phyloP scores from a whole-genome alignment of 2,113 vertebrate species.

The Nicator chloris region DNA sequence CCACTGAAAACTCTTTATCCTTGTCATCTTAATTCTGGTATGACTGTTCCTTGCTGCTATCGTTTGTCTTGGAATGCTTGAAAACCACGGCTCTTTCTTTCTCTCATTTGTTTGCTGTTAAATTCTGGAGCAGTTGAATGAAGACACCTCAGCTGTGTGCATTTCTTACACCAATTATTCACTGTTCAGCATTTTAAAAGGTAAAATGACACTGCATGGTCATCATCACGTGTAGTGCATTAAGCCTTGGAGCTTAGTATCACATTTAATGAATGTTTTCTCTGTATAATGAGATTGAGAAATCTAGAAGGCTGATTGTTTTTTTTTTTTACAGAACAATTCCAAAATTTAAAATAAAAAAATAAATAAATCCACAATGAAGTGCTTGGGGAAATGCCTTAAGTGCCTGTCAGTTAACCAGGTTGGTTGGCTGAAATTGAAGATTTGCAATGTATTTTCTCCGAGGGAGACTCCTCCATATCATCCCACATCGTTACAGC shows the following conservation, averaged over 20 bases:
- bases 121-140: not conserved
- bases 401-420: not conserved
- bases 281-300: not conserved
- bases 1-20: not conserved
- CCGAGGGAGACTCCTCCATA: not conserved
- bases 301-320: not conserved
- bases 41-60: not conserved
- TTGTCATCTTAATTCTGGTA: not conserved
- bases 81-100: not conserved
- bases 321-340: not conserved
- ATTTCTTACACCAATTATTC: not conserved
- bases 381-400: not conserved
- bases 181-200: not conserved
- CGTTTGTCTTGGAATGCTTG: not conserved
- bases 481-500: accelerated
- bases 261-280: not conserved
- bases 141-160: not conserved
- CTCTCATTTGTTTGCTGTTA: not conserved
- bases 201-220: not conserved
- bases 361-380: not conserved
- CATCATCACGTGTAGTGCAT: not conserved
- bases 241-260: not conserved
- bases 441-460: not conserved
- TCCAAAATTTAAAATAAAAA: not conserved
- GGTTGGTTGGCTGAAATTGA: not conserved